These are phyloP conservation scores for Abscondita cerata DNA, from an alignment of 2,888 invertebrate species.

Conservation along the genomic window DNA sequence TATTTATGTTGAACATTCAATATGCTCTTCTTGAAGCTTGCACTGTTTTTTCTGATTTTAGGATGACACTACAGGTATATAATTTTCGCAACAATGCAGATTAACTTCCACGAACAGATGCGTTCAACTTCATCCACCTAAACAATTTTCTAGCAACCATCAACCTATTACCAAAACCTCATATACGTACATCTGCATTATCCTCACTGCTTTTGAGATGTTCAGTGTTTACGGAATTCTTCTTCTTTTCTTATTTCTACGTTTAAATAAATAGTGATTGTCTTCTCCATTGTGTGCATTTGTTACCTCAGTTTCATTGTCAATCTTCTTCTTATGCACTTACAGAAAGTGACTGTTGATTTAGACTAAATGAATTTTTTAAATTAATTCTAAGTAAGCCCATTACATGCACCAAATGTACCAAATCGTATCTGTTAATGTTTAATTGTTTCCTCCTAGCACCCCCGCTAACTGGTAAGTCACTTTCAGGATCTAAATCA, in stretches of 20 bases:
- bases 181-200: slow-evolving; percentile 64
- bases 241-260: slow-evolving; percentile 72
- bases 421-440: slow-evolving; percentile 75
- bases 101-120: slow-evolving; percentile 72
- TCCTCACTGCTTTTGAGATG: slow-evolving; percentile 67
- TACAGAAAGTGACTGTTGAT: slow-evolving; percentile 71
- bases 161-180: not conserved
- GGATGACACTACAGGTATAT: slow-evolving; percentile 42
- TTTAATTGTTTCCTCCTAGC: slow-evolving; percentile 66
- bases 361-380: no score
- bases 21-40: slow-evolving; percentile 59
- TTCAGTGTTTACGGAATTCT: slow-evolving; percentile 63
- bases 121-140: slow-evolving; percentile 72
- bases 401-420: no score
- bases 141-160: no score
- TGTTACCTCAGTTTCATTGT: slow-evolving; percentile 68
- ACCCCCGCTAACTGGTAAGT: slow-evolving; percentile 61
- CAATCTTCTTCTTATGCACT: slow-evolving; percentile 75
- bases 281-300: slow-evolving; percentile 61
- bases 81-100: slow-evolving; percentile 65
- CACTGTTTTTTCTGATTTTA: slow-evolving; percentile 47
- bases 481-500: slow-evolving; percentile 58
- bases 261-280: slow-evolving; percentile 60
- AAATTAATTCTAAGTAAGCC: no score
- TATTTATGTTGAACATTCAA: slow-evolving; percentile 73